phyloP scores from a whole-genome alignment of 2,797 vertebrate species.

The Chiroxiphia lanceolata region DNA sequence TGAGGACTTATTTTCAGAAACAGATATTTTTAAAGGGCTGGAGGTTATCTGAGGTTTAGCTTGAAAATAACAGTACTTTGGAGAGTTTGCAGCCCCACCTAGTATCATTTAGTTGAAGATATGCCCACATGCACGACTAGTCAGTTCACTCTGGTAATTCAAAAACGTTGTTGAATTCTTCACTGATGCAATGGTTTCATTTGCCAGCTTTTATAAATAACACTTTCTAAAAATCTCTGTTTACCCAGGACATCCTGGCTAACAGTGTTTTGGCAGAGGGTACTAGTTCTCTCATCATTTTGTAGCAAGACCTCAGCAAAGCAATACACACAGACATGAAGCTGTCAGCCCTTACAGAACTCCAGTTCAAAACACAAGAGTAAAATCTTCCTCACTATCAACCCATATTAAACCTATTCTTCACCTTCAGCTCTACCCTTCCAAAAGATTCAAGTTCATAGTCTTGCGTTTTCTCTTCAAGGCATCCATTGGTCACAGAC shows the following conservation, averaged over 20 bases:
- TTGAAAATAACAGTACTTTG: constrained; percentile 61
- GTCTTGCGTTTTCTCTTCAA: neutral
- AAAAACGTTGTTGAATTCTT: constrained; percentile 52
- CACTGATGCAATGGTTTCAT: constrained; percentile 60
- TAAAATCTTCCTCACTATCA: neutral
- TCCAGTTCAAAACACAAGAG: neutral
- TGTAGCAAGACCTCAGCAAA: constrained; percentile 45
- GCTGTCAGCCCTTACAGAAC: constrained; percentile 15
- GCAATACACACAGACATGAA: constrained; percentile 16
- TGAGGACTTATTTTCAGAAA: constrained; percentile 64
- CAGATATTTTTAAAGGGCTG: constrained; percentile 57
- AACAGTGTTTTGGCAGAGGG: constrained; percentile 56
- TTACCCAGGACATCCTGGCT: constrained; percentile 66
- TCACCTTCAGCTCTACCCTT: neutral
- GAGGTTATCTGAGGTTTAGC: constrained; percentile 65
- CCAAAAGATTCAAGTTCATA: neutral
- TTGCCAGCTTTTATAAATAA: constrained; percentile 66
- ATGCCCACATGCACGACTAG: constrained; percentile 63
- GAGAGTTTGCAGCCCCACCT: constrained; percentile 48
- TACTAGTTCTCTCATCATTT: constrained; percentile 21
- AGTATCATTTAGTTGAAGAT: constrained; percentile 59
- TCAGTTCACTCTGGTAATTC: constrained; percentile 59
- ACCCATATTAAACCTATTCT: neutral
- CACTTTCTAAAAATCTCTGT: constrained; percentile 67
- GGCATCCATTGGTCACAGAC: neutral